These are phyloP conservation scores for Limosa lapponica DNA, from an alignment of 2,797 vertebrate genomes.

Conservation along the genomic window DNA sequence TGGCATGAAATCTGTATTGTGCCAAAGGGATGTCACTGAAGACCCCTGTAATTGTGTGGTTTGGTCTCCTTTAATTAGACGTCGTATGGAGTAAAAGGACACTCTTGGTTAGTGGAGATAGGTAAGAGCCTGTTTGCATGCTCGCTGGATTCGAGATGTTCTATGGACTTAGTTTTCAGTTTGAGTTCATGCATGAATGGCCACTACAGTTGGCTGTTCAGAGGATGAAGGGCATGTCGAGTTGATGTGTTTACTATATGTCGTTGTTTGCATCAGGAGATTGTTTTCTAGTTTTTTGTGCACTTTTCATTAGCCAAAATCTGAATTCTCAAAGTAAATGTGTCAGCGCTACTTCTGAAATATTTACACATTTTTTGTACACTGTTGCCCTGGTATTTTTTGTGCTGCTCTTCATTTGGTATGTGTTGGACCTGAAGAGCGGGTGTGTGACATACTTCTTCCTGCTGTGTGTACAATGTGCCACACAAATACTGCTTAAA, in stretches of 20 bases:
- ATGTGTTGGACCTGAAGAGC: neutral
- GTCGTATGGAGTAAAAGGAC: accelerated
- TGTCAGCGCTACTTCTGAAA: neutral
- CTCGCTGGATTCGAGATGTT: accelerated
- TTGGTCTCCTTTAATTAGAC: neutral
- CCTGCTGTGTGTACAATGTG: accelerated
- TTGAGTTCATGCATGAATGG: neutral
- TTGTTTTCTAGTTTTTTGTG: neutral
- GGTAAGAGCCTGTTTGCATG: neutral
- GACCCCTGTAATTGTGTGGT: neutral
- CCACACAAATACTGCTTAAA: neutral
- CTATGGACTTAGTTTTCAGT: neutral
- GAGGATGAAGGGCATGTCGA: neutral
- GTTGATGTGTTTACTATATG: neutral
- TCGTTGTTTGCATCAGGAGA: neutral
- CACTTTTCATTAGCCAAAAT: neutral
- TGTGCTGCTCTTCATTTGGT: neutral
- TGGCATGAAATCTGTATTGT: neutral
- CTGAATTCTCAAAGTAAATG: neutral
- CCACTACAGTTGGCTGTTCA: neutral
- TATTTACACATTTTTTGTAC: neutral
- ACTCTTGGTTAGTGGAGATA: neutral
- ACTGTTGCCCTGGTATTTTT: neutral
- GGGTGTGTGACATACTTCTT: neutral
- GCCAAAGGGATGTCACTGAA: neutral